Evolutionary conservation across 1,140 invertebrate species (phyloP).

Genomic region (Panagrolaimus sp.): DNA sequence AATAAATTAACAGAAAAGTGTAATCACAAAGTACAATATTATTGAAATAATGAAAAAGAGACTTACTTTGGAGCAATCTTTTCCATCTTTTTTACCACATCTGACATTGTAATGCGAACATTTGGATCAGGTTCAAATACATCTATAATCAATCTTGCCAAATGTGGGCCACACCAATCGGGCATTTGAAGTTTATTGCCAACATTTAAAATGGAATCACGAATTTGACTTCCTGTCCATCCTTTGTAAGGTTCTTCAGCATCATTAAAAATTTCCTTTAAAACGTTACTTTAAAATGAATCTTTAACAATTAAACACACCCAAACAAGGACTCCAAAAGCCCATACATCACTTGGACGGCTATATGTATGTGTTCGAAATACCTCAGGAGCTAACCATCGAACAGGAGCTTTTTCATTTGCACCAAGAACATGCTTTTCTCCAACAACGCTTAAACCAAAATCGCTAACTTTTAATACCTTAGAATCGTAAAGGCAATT

Average conservation of each 20-base stretch:
- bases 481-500: conserved; percentile 62
- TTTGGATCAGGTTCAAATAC: neutral
- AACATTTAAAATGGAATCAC: neutral
- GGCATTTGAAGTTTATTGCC: neutral
- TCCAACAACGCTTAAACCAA: conserved; percentile 28
- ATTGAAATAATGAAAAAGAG: no score
- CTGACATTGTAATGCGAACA: neutral
- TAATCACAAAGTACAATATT: no score
- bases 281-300: no score
- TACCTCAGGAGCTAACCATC: conserved; percentile 31
- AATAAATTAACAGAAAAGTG: no score
- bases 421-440: conserved; percentile 18
- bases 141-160: neutral
- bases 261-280: conserved; percentile 1
- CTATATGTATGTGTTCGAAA: conserved; percentile 18
- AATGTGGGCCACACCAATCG: neutral
- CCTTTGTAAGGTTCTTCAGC: neutral
- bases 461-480: conserved; percentile 38
- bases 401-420: conserved; percentile 23
- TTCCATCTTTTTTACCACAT: neutral
- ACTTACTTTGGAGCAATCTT: neutral
- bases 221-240: conserved; percentile 2
- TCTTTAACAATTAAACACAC: no score
- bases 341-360: conserved; percentile 24
- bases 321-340: conserved; percentile 16